Base-by-base conservation (phyloP, 2,797 vertebrate genomes). In the Salarias fasciatus region DNA sequence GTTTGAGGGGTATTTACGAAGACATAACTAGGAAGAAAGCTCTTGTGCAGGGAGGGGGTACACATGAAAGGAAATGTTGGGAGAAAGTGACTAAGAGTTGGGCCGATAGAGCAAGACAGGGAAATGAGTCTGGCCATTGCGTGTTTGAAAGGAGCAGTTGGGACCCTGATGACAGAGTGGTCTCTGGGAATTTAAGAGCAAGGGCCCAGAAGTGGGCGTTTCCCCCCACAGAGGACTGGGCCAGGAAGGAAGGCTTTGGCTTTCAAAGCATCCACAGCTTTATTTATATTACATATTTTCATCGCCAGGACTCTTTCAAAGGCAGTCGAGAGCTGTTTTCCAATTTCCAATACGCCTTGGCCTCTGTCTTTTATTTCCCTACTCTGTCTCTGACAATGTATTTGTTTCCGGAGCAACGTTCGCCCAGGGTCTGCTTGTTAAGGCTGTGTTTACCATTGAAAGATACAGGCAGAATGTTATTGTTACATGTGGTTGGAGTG, bases 211-310 rank as follows among this genome's bases (percentile, higher is more conserved):
- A 90, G 90, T 88, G 77, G 72, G 83, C 84, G 88, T 88, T 86
- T 88, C 89, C 81, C 84, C 75, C 88, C 77, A 3, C 82, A 86
- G 89, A 92, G 88, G 88, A 89, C 88, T 58, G 77, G 72, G 87
- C 79, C 93, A 92, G 92, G 93, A 94, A 94, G 92, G 91, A 93
- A 93, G 91, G 88, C 87, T 93, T 93, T 91, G 88, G 79, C 90
- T 94, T 94, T 93, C 92, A 93, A 93, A 94, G 91, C 82, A 72
- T 85, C 84, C 86, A 80, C 72, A 78, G 87, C 90, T 92, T 93
- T 94, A 94, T 94, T 94, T 94, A 94, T 92, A 93, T 92, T 94
- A 90, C 89, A 91, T 88, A 91, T 93, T 94, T 93, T 94, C 93
- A 93, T 90, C 91, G 52, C 87, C 79, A 55, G 77, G 77, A 76